Evolutionary conservation across 2,888 invertebrate species (phyloP), one percentile per base, ranked within the genome.

Genomic region (Drosophila heteroneura): DNA sequence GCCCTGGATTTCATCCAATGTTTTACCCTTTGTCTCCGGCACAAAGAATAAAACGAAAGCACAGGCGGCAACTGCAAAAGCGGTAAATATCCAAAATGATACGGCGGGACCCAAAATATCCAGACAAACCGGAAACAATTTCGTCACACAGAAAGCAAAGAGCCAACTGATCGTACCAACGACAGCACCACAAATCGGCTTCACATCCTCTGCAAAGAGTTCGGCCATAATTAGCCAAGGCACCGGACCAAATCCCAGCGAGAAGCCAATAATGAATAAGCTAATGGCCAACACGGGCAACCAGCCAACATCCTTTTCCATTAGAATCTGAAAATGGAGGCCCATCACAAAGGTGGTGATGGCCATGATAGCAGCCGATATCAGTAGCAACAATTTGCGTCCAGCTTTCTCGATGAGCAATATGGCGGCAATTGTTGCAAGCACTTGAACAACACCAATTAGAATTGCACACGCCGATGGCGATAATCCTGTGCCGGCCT

Each of bases 101-200:
- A 94, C 94, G 16, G 95, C 95, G 0, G 94, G 85, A 0, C 96
- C 96, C 10, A 96, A 94, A 0, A 92, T 84, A 0, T 65, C 56
- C n/a, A 94, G 94, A 53, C 96, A 78, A 5, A 95, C 93, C 12
- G 94, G 93, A 82, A 96, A 97, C 37, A 95, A 95, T 83, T 96
- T 95, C 0, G 97, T 97, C 0, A 97, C 96, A 0, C 96, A 85
- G 92, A 97, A 97, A 37, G 96, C 96, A 75, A 96, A 94, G 6
- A 96, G 89, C 97, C 97, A 97, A 92, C 97, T 97, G 56, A 96
- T 94, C 0, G 97, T 95, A n/a, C 97, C 96, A 0, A 97, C 96
- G 9, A 97, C 95, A 0, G 97, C 96, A n/a, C 96, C 95, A 16
- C 96, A 96, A 64, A 96, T 93, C 0, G 95, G 95, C 91, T 97